These are phyloP conservation scores for Aegithalos caudatus DNA, from an alignment of 2,113 vertebrate species.

Conservation along the genomic window DNA sequence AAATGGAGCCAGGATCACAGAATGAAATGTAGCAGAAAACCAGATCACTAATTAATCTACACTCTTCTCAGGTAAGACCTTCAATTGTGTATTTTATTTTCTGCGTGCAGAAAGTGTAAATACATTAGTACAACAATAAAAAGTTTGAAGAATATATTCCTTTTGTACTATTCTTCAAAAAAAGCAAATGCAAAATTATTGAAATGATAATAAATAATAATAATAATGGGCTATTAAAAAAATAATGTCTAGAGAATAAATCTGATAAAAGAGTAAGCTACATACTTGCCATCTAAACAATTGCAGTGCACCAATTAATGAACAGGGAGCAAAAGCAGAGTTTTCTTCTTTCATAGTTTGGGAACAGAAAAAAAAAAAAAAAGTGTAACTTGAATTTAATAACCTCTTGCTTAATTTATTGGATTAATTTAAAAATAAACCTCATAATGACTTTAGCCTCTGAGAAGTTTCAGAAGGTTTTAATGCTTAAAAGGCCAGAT, in stretches of 20 bases:
- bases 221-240: background rate
- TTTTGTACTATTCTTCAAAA: background rate
- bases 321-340: background rate
- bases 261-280: background rate
- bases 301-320: background rate
- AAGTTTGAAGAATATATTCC: background rate
- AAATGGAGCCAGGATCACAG: background rate
- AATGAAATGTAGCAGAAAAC: background rate
- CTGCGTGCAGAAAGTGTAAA: background rate
- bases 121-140: background rate
- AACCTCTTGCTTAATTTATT: conserved; percentile 39
- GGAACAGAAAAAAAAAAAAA: background rate
- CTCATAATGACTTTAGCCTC: conserved; percentile 47
- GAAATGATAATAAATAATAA: no score
- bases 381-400: conserved; percentile 27
- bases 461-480: conserved; percentile 25
- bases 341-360: background rate
- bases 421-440: conserved; percentile 54
- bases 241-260: background rate
- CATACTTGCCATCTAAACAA: background rate
- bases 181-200: no score
- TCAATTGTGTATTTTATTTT: background rate
- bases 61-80: background rate
- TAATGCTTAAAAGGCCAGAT: conserved; percentile 6
- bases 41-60: background rate